phyloP scores from a whole-genome alignment of 2,113 vertebrate genomes.

The Suricata suricatta region DNA sequence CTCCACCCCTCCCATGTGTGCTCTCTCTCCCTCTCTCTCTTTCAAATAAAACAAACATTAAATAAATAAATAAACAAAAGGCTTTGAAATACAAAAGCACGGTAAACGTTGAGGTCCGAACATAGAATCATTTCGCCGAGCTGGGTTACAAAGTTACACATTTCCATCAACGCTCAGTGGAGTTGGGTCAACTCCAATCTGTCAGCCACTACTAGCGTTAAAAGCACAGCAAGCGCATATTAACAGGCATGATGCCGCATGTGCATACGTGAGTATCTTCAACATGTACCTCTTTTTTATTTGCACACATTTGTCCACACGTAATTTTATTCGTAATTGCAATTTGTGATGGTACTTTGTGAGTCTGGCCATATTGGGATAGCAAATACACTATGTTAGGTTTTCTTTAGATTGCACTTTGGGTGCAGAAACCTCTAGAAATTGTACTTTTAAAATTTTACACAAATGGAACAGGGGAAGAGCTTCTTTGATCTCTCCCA shows the following conservation, averaged over 20 bases:
- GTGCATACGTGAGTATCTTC: neutral
- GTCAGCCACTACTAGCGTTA: neutral
- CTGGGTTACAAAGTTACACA: neutral
- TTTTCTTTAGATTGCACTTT: no score
- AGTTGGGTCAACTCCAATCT: neutral
- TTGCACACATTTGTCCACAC: neutral
- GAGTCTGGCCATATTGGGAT: rapidly evolving
- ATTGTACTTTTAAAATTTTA: neutral
- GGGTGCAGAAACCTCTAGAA: neutral
- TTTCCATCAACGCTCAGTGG: no score
- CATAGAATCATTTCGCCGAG: neutral
- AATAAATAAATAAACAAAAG: neutral
- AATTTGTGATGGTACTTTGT: neutral
- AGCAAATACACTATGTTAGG: neutral
- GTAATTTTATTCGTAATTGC: neutral
- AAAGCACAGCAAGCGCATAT: neutral
- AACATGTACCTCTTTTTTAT: neutral
- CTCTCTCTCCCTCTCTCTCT: no score
- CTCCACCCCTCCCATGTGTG: no score
- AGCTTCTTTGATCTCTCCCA: neutral
- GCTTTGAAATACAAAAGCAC: neutral
- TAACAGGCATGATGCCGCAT: neutral
- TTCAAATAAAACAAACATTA: no score
- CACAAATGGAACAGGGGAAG: neutral
- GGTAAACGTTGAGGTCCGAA: no score